Percentiles rank a stretch among this genome's conserved stretches.
Evolutionary conservation across 2,113 vertebrate species (phyloP).

Genomic region (Rhabdomys dilectus): DNA sequence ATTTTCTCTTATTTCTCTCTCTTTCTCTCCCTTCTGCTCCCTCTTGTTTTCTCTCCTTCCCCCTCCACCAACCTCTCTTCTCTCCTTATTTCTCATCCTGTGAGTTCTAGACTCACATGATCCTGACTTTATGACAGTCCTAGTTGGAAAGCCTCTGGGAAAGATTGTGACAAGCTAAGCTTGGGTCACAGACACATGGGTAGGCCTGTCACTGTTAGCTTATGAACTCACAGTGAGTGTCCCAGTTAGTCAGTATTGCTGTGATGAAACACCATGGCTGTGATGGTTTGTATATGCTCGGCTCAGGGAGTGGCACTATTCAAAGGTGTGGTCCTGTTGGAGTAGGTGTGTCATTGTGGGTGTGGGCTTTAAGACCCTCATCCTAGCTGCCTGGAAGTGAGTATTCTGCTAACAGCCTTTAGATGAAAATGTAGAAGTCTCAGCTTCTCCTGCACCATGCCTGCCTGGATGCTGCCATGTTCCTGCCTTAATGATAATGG

Average conservation of each 20-base stretch:
- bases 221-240: background rate
- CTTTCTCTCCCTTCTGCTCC: background rate
- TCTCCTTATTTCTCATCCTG: background rate
- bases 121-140: background rate
- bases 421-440: too few relatives aligned
- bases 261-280: background rate
- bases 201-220: background rate
- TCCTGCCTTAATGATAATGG: too few relatives aligned
- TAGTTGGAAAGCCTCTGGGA: background rate
- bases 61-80: background rate
- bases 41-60: background rate
- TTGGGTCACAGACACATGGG: background rate
- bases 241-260: background rate
- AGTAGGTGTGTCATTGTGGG: too few relatives aligned
- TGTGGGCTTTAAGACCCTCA: too few relatives aligned
- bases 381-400: too few relatives aligned
- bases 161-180: background rate
- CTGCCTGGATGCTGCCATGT: too few relatives aligned
- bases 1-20: background rate
- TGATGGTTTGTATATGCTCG: too few relatives aligned
- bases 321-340: too few relatives aligned
- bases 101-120: background rate
- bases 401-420: too few relatives aligned
- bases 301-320: too few relatives aligned
- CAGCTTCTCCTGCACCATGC: too few relatives aligned